Evolutionary conservation across 2,888 invertebrate species (phyloP).

Genomic region (Cantharis lateralis): DNA sequence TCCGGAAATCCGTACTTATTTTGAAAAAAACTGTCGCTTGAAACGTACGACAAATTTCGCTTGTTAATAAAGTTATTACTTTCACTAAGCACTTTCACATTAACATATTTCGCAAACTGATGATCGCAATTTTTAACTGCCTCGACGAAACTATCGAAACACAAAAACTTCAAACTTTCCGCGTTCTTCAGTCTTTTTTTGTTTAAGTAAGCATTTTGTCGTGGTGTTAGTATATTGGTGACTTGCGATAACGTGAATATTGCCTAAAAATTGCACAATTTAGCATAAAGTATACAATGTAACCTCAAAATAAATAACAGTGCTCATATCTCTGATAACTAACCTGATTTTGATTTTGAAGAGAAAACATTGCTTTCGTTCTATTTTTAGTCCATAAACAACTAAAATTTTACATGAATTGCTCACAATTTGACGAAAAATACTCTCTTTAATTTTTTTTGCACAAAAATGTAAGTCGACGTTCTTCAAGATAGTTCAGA

Average conservation of each 20-base stretch:
- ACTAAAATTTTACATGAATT: slow-evolving; percentile 34
- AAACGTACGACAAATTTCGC: slow-evolving; percentile 53
- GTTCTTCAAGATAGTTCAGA: background rate
- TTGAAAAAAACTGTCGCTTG: slow-evolving; percentile 54
- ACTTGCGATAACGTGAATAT: slow-evolving; percentile 55
- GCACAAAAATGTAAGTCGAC: background rate
- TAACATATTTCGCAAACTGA: slow-evolving; percentile 49
- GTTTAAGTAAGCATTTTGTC: slow-evolving; percentile 50
- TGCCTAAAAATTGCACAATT: slow-evolving; percentile 43
- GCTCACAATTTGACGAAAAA: slow-evolving; percentile 28
- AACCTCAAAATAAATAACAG: slow-evolving; percentile 17
- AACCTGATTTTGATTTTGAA: slow-evolving; percentile 60
- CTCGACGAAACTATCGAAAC: slow-evolving; percentile 57
- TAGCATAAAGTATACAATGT: background rate
- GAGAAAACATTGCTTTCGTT: slow-evolving; percentile 52
- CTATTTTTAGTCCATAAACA: slow-evolving; percentile 12
- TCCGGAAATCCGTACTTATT: slow-evolving; percentile 56
- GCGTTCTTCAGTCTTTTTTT: slow-evolving; percentile 46
- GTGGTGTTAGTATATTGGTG: slow-evolving; percentile 53
- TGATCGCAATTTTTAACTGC: slow-evolving; percentile 54
- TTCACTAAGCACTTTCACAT: slow-evolving; percentile 45
- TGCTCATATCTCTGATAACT: slow-evolving; percentile 15
- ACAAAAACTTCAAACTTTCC: slow-evolving; percentile 47
- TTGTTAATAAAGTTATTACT: slow-evolving; percentile 47
- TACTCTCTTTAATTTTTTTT: background rate